Conservation (phyloP, 1,140 invertebrate species). For the Aphis craccivora region DNA sequence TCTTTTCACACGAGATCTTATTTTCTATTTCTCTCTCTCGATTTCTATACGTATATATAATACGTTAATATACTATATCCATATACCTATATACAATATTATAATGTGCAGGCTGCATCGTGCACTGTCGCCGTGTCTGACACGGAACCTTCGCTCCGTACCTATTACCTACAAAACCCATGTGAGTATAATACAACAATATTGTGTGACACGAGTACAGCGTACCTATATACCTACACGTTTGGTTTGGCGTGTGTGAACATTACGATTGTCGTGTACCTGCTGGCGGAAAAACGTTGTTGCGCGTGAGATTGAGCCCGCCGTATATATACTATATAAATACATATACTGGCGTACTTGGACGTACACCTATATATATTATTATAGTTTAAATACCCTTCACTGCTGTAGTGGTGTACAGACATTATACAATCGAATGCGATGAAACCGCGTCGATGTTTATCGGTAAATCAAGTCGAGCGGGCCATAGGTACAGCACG, state of each 20-base stretch:
- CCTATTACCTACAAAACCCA: background rate
- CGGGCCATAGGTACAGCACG: background rate
- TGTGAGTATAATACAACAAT: background rate
- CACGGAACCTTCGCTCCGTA: background rate
- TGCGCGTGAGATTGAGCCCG: background rate
- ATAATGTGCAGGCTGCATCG: background rate
- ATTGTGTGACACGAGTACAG: background rate
- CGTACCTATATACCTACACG: background rate
- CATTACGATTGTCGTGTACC: background rate
- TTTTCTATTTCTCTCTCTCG: background rate
- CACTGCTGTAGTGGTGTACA: background rate
- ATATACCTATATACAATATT: too few species aligned
- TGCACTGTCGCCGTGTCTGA: background rate
- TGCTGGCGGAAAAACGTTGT: background rate
- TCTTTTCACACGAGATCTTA: conserved; percentile 6
- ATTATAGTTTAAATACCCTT: conserved; percentile 8
- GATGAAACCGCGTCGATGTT: background rate
- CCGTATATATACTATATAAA: too few species aligned
- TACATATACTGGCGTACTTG: background rate
- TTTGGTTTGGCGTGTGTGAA: background rate
- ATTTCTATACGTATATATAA: too few species aligned
- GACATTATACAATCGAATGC: background rate
- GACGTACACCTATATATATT: background rate
- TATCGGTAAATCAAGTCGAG: conserved; percentile 9
- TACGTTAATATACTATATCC: too few species aligned